Percentiles rank a stretch among this genome's conserved stretches.
phyloP scores from a whole-genome alignment of 92 coral and sea anemone genomes.

The Phenganax marumi region DNA sequence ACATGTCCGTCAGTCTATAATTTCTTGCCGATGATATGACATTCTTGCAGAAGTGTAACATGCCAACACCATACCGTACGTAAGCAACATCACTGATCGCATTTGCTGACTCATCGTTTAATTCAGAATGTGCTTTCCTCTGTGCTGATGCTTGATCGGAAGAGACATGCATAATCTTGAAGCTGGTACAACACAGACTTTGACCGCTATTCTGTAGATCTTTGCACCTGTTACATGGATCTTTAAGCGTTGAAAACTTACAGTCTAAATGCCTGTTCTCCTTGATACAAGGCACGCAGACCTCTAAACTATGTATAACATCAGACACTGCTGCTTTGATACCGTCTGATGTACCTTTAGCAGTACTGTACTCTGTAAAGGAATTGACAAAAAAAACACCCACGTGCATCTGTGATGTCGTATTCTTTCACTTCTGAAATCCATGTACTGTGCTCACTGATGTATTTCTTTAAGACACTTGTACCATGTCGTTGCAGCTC shows the following conservation, averaged over 20 bases:
- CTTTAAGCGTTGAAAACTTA: conserved; percentile 28
- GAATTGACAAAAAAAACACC: conserved; percentile 36
- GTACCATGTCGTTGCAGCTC: background rate
- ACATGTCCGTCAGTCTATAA: conserved; percentile 44
- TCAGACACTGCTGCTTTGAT: conserved; percentile 41
- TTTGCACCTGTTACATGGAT: conserved; percentile 48
- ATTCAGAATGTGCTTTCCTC: conserved; percentile 39
- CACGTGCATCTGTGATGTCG: conserved; percentile 58
- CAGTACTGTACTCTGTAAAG: conserved; percentile 47
- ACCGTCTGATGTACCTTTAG: conserved; percentile 39
- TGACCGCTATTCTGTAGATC: conserved; percentile 10
- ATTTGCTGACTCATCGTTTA: conserved; percentile 23
- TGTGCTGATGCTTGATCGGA: conserved; percentile 50
- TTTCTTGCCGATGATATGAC: conserved; percentile 34
- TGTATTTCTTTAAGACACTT: background rate
- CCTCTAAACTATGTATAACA: conserved; percentile 33
- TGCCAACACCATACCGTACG: conserved; percentile 58
- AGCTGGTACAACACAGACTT: conserved; percentile 29
- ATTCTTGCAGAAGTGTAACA: conserved; percentile 62
- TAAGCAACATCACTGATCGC: background rate
- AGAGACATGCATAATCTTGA: conserved; percentile 36
- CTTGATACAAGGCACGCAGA: conserved; percentile 32
- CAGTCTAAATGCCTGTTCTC: conserved; percentile 13
- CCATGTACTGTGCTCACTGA: conserved; percentile 23
- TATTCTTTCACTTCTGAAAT: conserved; percentile 51